Percentiles rank a stretch among this genome's conserved stretches.
Conservation (phyloP, 2,113 vertebrate genomes). For the Notiomystis cincta region DNA sequence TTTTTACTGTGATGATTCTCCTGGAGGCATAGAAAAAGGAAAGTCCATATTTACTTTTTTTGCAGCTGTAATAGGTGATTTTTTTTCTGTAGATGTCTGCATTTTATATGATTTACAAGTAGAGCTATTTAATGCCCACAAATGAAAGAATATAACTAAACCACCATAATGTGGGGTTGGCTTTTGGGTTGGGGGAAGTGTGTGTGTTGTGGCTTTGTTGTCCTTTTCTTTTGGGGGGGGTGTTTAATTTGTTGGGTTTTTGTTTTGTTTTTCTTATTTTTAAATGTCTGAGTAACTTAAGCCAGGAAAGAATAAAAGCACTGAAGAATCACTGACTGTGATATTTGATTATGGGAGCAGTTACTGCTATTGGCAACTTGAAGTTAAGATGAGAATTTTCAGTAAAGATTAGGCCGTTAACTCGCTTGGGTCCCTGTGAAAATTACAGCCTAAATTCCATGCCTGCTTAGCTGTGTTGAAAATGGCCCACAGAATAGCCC, state of each 20-base stretch:
- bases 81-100: background rate
- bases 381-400: background rate
- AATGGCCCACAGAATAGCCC: background rate
- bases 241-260: background rate
- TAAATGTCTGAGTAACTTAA: background rate
- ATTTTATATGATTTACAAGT: background rate
- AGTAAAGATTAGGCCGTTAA: background rate
- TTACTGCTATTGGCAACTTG: background rate
- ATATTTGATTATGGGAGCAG: conserved; percentile 6
- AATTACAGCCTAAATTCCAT: background rate
- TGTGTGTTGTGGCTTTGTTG: background rate
- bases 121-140: background rate
- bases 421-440: background rate
- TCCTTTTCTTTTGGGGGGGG: background rate
- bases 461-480: background rate
- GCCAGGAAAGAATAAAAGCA: background rate
- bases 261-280: background rate
- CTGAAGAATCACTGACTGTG: background rate
- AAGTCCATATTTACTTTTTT: conserved; percentile 9
- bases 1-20: conserved; percentile 21
- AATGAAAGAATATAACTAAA: background rate
- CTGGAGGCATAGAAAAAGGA: background rate
- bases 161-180: background rate
- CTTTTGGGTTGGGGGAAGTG: background rate
- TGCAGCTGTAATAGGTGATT: background rate